phyloP scores from a whole-genome alignment of 2,797 vertebrate species.

The Leucoraja ocellata region DNA sequence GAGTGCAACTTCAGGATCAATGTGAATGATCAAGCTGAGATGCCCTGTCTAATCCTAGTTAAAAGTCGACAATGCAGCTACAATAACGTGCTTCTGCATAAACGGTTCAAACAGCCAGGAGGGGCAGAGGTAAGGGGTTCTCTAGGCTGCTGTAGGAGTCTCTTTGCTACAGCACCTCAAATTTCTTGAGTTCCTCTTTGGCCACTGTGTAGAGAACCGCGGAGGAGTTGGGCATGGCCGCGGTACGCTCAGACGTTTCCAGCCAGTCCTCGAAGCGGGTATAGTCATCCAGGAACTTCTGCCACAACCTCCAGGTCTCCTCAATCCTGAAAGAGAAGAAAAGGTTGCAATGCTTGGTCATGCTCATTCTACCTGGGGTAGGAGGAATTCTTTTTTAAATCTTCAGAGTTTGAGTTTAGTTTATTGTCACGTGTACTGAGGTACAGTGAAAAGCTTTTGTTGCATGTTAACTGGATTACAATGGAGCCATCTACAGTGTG shows the following conservation, averaged over 20 bases:
- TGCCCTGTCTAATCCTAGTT: neutral
- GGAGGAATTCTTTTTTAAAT: neutral
- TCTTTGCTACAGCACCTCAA: conserved; percentile 64
- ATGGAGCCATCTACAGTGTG: too few species aligned
- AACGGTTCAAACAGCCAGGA: neutral
- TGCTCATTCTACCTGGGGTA: neutral
- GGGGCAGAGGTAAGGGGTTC: neutral
- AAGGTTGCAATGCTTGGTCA: neutral
- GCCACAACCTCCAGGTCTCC: conserved; percentile 93
- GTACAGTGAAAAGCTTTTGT: too few species aligned
- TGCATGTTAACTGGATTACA: too few species aligned
- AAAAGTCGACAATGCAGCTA: neutral
- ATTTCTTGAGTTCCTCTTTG: conserved; percentile 96
- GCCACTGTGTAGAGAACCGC: conserved; percentile 87
- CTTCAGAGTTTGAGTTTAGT: neutral
- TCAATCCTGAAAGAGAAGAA: conserved; percentile 71
- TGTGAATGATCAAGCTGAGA: neutral
- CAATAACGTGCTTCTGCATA: neutral
- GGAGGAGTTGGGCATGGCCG: conserved; percentile 88
- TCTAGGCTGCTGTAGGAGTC: conserved; percentile 27
- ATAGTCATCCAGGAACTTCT: conserved; percentile 95
- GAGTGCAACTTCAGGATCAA: too few species aligned
- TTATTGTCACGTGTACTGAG: too few species aligned
- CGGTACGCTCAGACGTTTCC: conserved; percentile 78
- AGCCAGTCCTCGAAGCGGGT: conserved; percentile 93